Base-by-base conservation (phyloP, 2,797 vertebrate genomes). In the Alca torda region DNA sequence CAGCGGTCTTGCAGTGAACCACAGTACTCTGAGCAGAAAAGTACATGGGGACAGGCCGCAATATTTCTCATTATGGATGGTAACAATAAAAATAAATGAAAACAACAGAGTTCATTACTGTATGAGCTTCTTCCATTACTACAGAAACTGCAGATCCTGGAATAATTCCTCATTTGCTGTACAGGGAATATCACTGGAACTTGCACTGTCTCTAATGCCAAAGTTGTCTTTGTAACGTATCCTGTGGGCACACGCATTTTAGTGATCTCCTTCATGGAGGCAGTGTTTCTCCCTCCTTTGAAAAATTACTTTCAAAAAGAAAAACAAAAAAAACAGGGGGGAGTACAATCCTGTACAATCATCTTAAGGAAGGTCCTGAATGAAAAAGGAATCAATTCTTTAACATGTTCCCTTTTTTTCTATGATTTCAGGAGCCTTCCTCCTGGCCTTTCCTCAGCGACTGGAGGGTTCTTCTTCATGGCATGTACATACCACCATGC, bases 401-500 rank as follows among this genome's bases (percentile, higher is more conserved):
- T 51, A 84, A 81, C 6, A 57, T 0, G 0, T 10, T 78, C 39
- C 30, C 12, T 65, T 83, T 1, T 46, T 63, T 79, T 70, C 39
- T 39, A 6, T 6, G 14, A 45, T 19, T 68, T 53, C 12, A 41
- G 37, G 11, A 33, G 4, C 20, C 11, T 37, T 72, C 41, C 4
- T 20, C 20, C 12, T 33, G 13, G 21, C 33, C 37, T 20, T 59
- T 35, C 17, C 70, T 30, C 25, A 45, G 33, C 0, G 0, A 9
- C 45, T 67, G n/a, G 6, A 63, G 39, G 35, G 25, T 26, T 77
- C n/a, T 54, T 80, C 17, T 17, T 45, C 17, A 23, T 7, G 45
- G 45, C 28, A 37, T 0, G 8, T 7, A 25, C 15, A 13, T 2
- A 26, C 6, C 53, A 65, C 57, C 18, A 14, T 0, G 9, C 21